Conservation (phyloP, 2,113 vertebrate genomes). For the Morone saxatilis region DNA sequence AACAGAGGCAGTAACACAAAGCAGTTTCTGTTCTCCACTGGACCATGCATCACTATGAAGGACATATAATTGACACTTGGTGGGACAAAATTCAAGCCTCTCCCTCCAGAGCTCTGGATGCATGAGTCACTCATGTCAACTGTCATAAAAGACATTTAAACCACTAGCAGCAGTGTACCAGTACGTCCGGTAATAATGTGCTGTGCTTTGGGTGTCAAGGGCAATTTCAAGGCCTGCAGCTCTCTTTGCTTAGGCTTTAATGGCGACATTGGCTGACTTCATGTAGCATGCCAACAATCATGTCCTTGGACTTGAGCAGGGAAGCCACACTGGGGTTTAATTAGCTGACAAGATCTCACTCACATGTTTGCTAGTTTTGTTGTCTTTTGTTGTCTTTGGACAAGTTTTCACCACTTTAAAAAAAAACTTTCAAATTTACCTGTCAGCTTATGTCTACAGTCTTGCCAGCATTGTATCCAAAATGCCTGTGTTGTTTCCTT, state of each 20-base stretch:
- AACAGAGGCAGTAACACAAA: constrained; percentile 25
- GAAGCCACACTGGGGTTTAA: constrained; percentile 4
- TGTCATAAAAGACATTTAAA: constrained; percentile 63
- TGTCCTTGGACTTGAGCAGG: constrained; percentile 23
- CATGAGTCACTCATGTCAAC: constrained; percentile 66
- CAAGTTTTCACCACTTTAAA: not conserved
- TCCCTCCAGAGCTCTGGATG: constrained; percentile 35
- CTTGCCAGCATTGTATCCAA: constrained; percentile 21
- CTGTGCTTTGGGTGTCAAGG: constrained; percentile 61
- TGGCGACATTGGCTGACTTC: constrained; percentile 18
- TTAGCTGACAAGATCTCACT: constrained; percentile 22
- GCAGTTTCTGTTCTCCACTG: constrained; percentile 40
- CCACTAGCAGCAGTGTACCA: constrained; percentile 36
- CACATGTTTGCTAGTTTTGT: not conserved
- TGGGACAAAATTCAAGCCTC: constrained; percentile 36
- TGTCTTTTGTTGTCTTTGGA: not conserved
- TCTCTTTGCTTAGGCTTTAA: constrained; percentile 38
- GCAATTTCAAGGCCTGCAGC: constrained; percentile 65
- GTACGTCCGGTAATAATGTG: constrained; percentile 29
- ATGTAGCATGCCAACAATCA: constrained; percentile 11
- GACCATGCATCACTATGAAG: constrained; percentile 36
- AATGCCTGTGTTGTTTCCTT: constrained; percentile 16
- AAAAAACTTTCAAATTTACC: constrained; percentile 7
- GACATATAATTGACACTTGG: constrained; percentile 51
- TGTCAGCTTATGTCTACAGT: constrained; percentile 26